phyloP scores from a whole-genome alignment of 2,888 invertebrate genomes.

The Cataglyphis rosenhaueri region DNA sequence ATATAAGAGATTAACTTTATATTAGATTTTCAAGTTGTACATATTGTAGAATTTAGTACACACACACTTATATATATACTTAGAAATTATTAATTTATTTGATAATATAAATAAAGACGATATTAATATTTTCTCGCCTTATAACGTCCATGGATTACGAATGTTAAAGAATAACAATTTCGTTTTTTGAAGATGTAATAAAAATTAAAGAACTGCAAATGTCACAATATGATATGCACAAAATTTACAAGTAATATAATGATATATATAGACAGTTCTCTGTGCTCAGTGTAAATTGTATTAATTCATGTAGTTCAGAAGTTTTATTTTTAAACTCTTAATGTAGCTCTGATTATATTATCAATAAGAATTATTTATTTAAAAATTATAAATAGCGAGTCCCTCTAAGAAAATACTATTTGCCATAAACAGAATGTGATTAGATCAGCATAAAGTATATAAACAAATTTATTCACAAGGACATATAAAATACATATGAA shows the following conservation, averaged over 20 bases:
- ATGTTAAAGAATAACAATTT: conserved; percentile 11
- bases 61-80: conserved; percentile 3
- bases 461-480: not conserved
- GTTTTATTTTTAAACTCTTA: conserved; percentile 32
- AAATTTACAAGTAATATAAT: conserved; percentile 30
- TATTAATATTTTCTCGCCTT: conserved; percentile 7
- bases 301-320: not conserved
- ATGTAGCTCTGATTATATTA: not conserved
- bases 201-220: conserved; percentile 2
- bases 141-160: conserved; percentile 18
- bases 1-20: conserved; percentile 36
- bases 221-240: conserved; percentile 20
- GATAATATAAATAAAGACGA: conserved; percentile 24
- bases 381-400: conserved; percentile 1
- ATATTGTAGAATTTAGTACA: conserved; percentile 53
- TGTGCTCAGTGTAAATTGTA: conserved; percentile 13
- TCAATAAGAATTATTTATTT: conserved; percentile 41
- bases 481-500: not conserved
- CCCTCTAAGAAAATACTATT: conserved; percentile 1
- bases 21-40: conserved; percentile 47
- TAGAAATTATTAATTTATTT: conserved; percentile 53
- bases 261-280: conserved; percentile 21
- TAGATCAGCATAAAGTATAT: not conserved
- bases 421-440: conserved; percentile 23
- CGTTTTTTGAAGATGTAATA: conserved; percentile 19